A percentile compares a stretch with the other conserved stretches of the same genome.
phyloP scores from a whole-genome alignment of 1,140 invertebrate genomes.

The Drosophila saltans region DNA sequence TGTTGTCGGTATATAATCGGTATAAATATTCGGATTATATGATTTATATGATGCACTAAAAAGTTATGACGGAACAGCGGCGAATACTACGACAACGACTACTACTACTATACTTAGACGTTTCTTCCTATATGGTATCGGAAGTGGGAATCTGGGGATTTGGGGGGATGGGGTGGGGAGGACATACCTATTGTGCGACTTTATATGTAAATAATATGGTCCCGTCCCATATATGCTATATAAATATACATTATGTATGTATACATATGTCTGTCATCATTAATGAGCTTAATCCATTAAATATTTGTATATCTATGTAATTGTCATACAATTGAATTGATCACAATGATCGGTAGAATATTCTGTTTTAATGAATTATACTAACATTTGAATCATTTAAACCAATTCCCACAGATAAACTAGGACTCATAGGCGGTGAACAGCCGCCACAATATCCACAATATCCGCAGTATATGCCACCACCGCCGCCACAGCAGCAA shows the following conservation, averaged over 20 bases:
- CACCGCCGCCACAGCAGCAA: slow-evolving; percentile 70
- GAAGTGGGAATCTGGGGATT: not conserved
- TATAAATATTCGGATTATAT: not conserved
- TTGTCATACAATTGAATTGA: slow-evolving; percentile 54
- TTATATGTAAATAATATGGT: slow-evolving; percentile 6
- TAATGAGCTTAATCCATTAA: slow-evolving; percentile 57
- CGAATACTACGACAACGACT: not conserved
- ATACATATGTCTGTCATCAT: slow-evolving; percentile 26
- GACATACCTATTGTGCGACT: not conserved
- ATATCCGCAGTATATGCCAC: slow-evolving; percentile 82
- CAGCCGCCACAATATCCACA: slow-evolving; percentile 82
- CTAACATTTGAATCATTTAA: not conserved
- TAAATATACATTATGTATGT: slow-evolving; percentile 26
- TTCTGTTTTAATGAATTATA: slow-evolving; percentile 19
- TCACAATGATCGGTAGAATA: slow-evolving; percentile 16
- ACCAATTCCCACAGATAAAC: slow-evolving; percentile 66
- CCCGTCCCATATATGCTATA: slow-evolving; percentile 41
- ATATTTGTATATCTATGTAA: slow-evolving; percentile 71
- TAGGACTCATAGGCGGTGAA: slow-evolving; percentile 83
- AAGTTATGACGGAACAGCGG: slow-evolving; percentile 1
- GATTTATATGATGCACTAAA: slow-evolving; percentile 46
- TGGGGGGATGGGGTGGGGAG: not conserved
- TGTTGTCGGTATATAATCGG: slow-evolving; percentile 36
- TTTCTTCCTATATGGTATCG: not conserved
- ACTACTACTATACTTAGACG: not conserved